Evolutionary conservation across 1,140 invertebrate species (phyloP).

Genomic region (Aphelinus atriplicis): DNA sequence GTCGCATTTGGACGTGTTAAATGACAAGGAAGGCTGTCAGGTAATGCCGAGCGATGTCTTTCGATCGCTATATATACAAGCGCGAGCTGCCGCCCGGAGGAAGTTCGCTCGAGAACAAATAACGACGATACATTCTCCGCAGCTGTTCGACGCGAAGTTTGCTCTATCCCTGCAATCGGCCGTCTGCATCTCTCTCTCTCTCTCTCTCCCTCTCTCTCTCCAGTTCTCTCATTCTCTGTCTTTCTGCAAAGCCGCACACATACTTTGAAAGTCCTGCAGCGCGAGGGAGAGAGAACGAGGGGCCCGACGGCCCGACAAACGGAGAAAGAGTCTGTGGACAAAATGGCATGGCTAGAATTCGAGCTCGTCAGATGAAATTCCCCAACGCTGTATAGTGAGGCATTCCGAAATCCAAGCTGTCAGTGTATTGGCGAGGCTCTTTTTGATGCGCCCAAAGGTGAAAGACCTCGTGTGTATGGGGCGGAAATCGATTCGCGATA

Average conservation of each 20-base stretch:
- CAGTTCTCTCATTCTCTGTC: neutral
- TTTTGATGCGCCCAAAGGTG: too few species aligned
- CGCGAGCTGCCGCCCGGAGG: constrained; percentile 29
- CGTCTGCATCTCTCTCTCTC: neutral
- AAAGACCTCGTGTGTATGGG: too few species aligned
- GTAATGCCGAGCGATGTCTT: constrained; percentile 24
- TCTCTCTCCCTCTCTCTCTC: neutral
- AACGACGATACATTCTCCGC: constrained; percentile 55
- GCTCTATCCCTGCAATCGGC: constrained; percentile 20
- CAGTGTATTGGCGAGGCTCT: too few species aligned
- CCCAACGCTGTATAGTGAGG: too few species aligned
- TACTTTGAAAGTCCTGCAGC: too few species aligned
- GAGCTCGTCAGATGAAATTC: too few species aligned
- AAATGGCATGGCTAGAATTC: too few species aligned
- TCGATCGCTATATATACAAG: constrained; percentile 8
- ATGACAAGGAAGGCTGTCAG: constrained; percentile 37
- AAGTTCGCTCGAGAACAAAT: constrained; percentile 49
- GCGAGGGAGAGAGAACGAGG: neutral
- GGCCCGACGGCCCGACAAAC: neutral
- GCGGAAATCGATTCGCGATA: too few species aligned
- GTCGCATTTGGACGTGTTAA: constrained; percentile 34
- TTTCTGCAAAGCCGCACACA: neutral
- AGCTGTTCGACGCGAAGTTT: constrained; percentile 47
- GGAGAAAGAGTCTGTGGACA: too few species aligned
- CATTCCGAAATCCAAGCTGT: too few species aligned